Conservation (phyloP, 64 coral and sea anemone species). For the Pocillopora damicornis region DNA sequence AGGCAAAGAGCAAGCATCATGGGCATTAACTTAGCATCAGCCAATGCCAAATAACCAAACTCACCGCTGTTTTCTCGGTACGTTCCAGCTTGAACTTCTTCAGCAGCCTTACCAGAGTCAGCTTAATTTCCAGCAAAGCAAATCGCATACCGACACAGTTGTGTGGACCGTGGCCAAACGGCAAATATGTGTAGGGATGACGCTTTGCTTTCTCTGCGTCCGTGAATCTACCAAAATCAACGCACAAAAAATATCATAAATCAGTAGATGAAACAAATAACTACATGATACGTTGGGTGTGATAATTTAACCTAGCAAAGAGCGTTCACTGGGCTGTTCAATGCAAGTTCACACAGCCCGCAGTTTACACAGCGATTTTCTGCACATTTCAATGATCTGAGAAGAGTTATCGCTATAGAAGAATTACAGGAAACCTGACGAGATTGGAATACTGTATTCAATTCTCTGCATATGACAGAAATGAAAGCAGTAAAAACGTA, state of each 20-base stretch:
- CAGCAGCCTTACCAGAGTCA: conserved; percentile 36
- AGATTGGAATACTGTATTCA: too few species aligned
- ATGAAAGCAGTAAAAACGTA: too few species aligned
- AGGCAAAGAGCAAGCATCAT: too few species aligned
- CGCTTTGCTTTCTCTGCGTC: conserved; percentile 46
- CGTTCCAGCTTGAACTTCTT: conserved; percentile 37
- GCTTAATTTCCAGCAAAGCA: conserved; percentile 50
- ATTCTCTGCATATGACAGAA: too few species aligned
- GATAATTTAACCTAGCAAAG: background rate
- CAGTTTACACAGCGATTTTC: too few species aligned
- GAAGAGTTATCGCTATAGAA: too few species aligned
- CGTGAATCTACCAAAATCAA: conserved; percentile 19
- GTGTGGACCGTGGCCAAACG: conserved; percentile 48
- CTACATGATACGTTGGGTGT: background rate
- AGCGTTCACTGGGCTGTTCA: too few species aligned
- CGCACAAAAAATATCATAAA: background rate
- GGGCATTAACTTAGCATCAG: background rate
- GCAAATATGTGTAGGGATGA: conserved; percentile 34
- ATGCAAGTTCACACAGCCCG: too few species aligned
- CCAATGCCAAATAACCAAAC: background rate
- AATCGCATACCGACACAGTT: conserved; percentile 52
- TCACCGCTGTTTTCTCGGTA: conserved; percentile 28
- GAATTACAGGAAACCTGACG: too few species aligned
- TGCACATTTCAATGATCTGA: too few species aligned
- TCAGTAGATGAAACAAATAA: background rate